Conservation (phyloP, 2,888 invertebrate genomes). For the Thereva unica region DNA sequence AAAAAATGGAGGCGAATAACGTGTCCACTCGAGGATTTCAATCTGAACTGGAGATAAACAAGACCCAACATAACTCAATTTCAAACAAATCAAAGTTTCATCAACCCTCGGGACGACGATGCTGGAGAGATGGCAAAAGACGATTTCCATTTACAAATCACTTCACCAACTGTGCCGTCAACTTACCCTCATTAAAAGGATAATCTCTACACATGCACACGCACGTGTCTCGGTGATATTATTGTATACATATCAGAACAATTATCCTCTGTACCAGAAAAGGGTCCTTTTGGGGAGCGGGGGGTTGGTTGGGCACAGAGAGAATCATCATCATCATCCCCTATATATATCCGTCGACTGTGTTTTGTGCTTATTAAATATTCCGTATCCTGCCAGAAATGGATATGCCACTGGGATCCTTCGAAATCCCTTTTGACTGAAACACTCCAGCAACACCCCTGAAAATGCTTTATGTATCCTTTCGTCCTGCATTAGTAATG, state of each 20-base stretch:
- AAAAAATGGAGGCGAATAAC: not conserved
- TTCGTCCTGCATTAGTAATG: slow-evolving; percentile 28
- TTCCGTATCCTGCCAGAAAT: slow-evolving; percentile 33
- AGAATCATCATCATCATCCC: no score
- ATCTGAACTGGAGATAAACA: not conserved
- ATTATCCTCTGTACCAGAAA: not conserved
- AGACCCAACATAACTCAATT: slow-evolving; percentile 21
- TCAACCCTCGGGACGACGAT: slow-evolving; percentile 6
- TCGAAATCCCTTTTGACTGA: slow-evolving; percentile 34
- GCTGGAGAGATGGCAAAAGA: slow-evolving; percentile 5
- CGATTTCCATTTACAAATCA: slow-evolving; percentile 9
- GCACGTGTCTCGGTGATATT: not conserved
- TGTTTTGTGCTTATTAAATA: slow-evolving; percentile 27
- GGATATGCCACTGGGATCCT: slow-evolving; percentile 34
- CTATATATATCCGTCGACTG: no score
- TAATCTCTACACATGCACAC: not conserved
- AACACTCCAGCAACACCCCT: slow-evolving; percentile 33
- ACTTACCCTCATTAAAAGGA: slow-evolving; percentile 2
- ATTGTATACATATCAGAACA: not conserved
- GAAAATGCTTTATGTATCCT: slow-evolving; percentile 27
- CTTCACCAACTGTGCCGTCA: slow-evolving; percentile 1
- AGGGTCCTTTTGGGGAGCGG: not conserved
- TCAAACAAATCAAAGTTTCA: slow-evolving; percentile 23
- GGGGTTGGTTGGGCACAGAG: no score
- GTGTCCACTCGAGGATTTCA: no score